Conservation (phyloP, 2,797 vertebrate genomes). For the Muraenolepis orangiensis region DNA sequence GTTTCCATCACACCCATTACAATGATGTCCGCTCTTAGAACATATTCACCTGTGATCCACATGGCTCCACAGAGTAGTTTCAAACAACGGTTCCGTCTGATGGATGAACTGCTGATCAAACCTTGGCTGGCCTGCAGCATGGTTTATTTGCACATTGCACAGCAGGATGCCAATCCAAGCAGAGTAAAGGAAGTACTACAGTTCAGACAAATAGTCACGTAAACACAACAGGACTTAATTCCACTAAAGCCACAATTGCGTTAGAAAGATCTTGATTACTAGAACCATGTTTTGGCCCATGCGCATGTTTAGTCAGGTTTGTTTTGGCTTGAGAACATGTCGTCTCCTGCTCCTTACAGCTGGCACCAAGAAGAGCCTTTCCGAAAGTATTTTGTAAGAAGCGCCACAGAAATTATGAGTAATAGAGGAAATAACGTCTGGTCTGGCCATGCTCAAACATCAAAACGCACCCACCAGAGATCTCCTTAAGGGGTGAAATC, state of each 20-base stretch:
- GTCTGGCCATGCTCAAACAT: neutral
- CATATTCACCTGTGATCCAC: neutral
- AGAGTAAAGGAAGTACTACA: neutral
- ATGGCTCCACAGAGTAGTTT: neutral
- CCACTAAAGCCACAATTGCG: neutral
- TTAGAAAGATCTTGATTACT: neutral
- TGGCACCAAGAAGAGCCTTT: neutral
- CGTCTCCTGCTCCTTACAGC: neutral
- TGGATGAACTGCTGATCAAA: neutral
- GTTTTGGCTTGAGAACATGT: neutral
- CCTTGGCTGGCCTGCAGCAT: neutral
- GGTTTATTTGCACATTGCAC: neutral
- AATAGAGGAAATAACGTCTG: neutral
- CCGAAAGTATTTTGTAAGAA: neutral
- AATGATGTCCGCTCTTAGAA: neutral
- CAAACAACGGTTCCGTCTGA: neutral
- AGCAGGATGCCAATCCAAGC: neutral
- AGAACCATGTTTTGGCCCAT: neutral
- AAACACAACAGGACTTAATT: neutral
- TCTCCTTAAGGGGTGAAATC: neutral
- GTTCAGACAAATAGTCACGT: neutral
- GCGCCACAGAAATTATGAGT: neutral
- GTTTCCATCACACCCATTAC: neutral
- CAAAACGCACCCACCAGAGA: neutral
- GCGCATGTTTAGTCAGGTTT: neutral